Percentiles rank a stretch among this genome's conserved stretches.
phyloP scores from a whole-genome alignment of 1,140 invertebrate species.

The Sogatella furcifera region DNA sequence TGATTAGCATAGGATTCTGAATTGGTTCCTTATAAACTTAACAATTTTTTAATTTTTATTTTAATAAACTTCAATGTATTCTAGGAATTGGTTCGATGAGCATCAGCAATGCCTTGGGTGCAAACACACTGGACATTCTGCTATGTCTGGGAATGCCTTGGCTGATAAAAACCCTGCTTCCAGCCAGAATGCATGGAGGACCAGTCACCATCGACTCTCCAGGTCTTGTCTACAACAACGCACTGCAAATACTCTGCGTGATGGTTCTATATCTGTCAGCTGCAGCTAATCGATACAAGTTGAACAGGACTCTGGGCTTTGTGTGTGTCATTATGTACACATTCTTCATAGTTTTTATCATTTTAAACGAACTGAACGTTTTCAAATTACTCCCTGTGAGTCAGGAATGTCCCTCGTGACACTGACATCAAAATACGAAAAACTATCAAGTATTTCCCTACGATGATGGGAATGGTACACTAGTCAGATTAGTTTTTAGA shows the following conservation, averaged over 20 bases:
- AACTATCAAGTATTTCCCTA: too few species aligned
- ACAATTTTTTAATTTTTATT: too few species aligned
- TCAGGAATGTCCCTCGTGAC: too few species aligned
- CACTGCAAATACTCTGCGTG: constrained; percentile 23
- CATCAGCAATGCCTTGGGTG: constrained; percentile 72
- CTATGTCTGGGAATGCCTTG: constrained; percentile 78
- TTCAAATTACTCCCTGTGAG: background rate
- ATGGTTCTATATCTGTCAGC: constrained; percentile 21
- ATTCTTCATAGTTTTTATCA: constrained; percentile 23
- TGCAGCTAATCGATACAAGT: constrained; percentile 17
- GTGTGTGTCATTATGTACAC: constrained; percentile 23
- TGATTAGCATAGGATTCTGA: too few species aligned
- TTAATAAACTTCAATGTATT: constrained; percentile 28
- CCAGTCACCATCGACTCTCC: constrained; percentile 21
- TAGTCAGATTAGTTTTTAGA: too few species aligned
- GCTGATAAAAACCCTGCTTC: constrained; percentile 59
- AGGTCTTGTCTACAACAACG: constrained; percentile 24
- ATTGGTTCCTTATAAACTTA: too few species aligned
- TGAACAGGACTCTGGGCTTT: constrained; percentile 21
- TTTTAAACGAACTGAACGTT: constrained; percentile 21
- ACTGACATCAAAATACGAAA: too few species aligned
- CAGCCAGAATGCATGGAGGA: constrained; percentile 28
- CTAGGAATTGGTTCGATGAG: constrained; percentile 72
- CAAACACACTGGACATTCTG: constrained; percentile 74
- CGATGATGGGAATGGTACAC: too few species aligned